Percentiles rank a stretch among this genome's conserved stretches.
Conservation (phyloP, 2,888 invertebrate species). For the Ariolimax columbianus region DNA sequence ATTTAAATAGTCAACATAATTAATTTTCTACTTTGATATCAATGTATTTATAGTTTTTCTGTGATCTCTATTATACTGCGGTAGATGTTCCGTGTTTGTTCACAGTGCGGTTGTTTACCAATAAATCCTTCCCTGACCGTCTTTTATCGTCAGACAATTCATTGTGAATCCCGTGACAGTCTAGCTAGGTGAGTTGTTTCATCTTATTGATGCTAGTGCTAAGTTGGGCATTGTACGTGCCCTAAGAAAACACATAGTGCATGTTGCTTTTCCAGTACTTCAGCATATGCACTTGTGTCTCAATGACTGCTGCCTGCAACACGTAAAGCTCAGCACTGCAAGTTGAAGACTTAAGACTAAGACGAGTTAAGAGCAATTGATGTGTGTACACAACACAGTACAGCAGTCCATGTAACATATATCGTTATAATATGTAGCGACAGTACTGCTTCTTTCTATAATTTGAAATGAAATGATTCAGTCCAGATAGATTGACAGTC, state of each 20-base stretch:
- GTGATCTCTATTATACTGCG: not conserved
- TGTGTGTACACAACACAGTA: no score
- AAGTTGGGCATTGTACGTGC: not conserved
- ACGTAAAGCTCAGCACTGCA: no score
- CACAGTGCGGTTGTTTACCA: constrained; percentile 22
- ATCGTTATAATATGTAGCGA: no score
- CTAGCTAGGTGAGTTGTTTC: not conserved
- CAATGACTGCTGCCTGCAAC: not conserved
- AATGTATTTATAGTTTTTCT: not conserved
- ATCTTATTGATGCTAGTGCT: no score
- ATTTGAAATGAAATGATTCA: no score
- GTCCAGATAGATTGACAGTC: no score
- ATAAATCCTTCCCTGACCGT: not conserved
- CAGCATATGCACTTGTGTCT: not conserved
- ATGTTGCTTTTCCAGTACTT: not conserved
- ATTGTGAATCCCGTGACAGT: not conserved
- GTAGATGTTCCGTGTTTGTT: not conserved
- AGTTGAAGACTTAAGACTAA: not conserved
- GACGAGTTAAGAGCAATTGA: no score
- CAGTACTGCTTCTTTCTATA: no score
- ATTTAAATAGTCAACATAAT: not conserved
- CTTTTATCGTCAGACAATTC: not conserved
- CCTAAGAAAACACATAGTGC: not conserved
- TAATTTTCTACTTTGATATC: not conserved
- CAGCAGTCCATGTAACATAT: no score